Base-by-base conservation (phyloP, 2,888 invertebrate species). In the Clanis bilineata region DNA sequence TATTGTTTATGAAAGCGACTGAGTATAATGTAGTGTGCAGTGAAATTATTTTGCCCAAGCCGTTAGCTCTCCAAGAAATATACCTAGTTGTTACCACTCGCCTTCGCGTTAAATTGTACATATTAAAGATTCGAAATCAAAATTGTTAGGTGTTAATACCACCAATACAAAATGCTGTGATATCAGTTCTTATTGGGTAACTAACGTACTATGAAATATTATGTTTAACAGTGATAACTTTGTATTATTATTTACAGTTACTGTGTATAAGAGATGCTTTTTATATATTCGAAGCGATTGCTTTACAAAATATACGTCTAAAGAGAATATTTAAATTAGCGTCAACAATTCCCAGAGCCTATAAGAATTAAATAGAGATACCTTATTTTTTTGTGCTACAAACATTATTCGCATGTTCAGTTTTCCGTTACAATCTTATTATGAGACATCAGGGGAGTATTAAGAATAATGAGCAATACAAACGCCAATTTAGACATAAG, bases 151-250 rank as follows among this genome's bases (percentile, higher is more conserved):
- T 80, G 82, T 80, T 74, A 74, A 71, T 75, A 73, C 69, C 83
- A 84, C 80, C 79, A 79, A 82, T 85, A 85, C 80, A 85, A 88
- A 90, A 86, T 86, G 89, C 91, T 91, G 91, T 91, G 91, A 91
- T 91, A 91, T 89, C 86, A 86, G 88, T 89, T 88, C 81, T 83
- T 76, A 80, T 84, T 85, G 82, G 82, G 78, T 39, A 51, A 32
- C 45, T 57, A 57, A 51, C 25, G 38, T 58, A 7, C 39, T 41
- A 39, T 39, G 21, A 51, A 21, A 25, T 51, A 51, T 51, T 51
- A 51, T 39, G 58, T 58, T 58, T 51, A 51, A 51, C 18, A 51
- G 18, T 23, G 12, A 36, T 32, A 32, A 44, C n/a, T n/a, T 51
- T 51, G 51, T 51, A 51, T 51, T 51, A 32, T 51, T 51, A 51